Base-by-base conservation (phyloP, 2,888 invertebrate genomes). In the Corythucha ciliata region DNA sequence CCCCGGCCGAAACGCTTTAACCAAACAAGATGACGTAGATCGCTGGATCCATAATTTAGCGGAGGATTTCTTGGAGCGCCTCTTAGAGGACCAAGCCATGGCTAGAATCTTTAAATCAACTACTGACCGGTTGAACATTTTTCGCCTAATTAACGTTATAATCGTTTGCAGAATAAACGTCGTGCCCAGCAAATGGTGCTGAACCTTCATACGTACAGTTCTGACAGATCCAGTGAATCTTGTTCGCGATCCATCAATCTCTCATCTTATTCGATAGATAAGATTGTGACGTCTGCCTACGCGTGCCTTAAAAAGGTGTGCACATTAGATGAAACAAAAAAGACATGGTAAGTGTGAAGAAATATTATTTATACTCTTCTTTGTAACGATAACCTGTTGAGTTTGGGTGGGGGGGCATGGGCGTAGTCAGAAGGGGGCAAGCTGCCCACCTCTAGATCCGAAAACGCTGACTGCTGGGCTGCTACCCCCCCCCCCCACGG, bases 21-120 rank as follows among this genome's bases (percentile, higher is more conserved):
- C 70, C 0, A 79, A 78, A 16, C 66, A 77, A 27, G 77, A 80
- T 24, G 77, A 78, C 52, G 72, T 89, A 18, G 72, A 74, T 45
- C 81, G 84, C 65, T 94, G 94, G 94, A 69, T 91, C 0, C 72
- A 72, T 39, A 87, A 89, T 63, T 70, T 96, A 12, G 75, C 84
- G 0, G 76, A 76, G 42, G 94, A 96, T 73, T 78, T 96, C 39
- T 76, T 78, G 18, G 90, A 91, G 63, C 75, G 94, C 48, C 68
- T 94, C 21, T 77, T 80, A 34, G 81, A 83, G 64, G 94, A 94
- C 69, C 71, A 77, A 1, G 67, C 77, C 21, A 57, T 61, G 58
- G 65, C 65, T 56, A 52, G 45, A 48, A 34, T 7, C 22, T 26
- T 32, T 42, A 37, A 16, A 10, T 18, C 12, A 37, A 14, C 16